Evolutionary conservation across 2,113 vertebrate genomes (phyloP), one percentile per base, ranked within the genome.

Genomic region (Anas platyrhynchos): DNA sequence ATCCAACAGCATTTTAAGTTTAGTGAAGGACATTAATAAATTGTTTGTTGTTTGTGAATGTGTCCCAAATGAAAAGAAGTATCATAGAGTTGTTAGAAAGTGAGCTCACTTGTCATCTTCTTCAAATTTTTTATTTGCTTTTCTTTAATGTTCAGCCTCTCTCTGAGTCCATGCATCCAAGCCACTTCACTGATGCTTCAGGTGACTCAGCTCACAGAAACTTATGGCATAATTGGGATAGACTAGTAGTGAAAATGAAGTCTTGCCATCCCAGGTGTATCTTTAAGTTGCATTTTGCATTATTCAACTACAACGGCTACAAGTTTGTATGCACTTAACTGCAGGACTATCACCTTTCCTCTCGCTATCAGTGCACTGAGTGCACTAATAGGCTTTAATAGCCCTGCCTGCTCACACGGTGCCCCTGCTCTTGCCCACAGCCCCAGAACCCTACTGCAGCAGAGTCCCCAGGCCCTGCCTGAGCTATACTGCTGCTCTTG

Each of bases 1-100:
- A 97, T 86, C 31, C 80, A 94, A 61, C 5, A 13, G 29, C 31
- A 87, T 89, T 97, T 96, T 93, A 91, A 93, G 72, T 94, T 82
- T 78, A 88, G 79, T 18, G 74, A 61, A 92, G 79, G 46, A 88
- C 56, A 87, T 78, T 78, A 91, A 56, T 63, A 54, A 91, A 95
- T n/a, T 72, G 36, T n/a, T 92, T 76, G 73, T 92, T 97, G 79
- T 89, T 97, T 89, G 82, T 83, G 94, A 91, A 81, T 66, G 79
- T 93, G 25, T 59, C 63, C 86, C 86, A 89, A 91, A 93, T 81
- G 78, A 90, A 96, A 89, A 86, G 96, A 95, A 93, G 55, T 68
- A 94, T 27, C 14, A 23, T 72, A 22, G 91, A 86, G 56, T 73
- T 93, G 25, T 41, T 89, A 84, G 67, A 93, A 93, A 96, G 55